phyloP scores from a whole-genome alignment of 2,888 invertebrate genomes.

The Micropterix aruncella region DNA sequence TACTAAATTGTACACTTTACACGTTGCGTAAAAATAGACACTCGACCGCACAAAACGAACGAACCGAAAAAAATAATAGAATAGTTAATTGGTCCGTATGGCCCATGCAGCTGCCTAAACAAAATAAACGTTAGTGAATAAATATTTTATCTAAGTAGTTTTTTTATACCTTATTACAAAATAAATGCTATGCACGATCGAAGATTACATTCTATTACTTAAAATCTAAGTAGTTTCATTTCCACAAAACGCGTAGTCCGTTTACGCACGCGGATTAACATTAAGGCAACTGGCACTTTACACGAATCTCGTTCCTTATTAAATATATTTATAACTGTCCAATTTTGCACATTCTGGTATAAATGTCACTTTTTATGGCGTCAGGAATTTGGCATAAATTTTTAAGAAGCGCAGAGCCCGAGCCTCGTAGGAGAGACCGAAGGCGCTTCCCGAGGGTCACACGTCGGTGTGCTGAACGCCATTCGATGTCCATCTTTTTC shows the following conservation, averaged over 20 bases:
- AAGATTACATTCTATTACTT: too few species aligned
- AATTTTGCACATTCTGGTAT: too few species aligned
- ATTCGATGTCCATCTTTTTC: conserved; percentile 10
- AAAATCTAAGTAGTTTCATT: too few species aligned
- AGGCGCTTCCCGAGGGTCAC: conserved; percentile 11
- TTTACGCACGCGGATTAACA: too few species aligned
- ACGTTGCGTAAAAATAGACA: neutral
- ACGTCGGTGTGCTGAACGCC: conserved; percentile 14
- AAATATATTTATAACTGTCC: conserved; percentile 2
- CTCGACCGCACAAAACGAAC: neutral
- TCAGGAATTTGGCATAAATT: too few species aligned
- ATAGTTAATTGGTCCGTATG: neutral
- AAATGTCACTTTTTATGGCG: too few species aligned
- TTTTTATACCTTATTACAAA: too few species aligned
- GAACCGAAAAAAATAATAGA: too few species aligned
- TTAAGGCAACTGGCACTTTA: conserved; percentile 11
- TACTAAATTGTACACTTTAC: neutral
- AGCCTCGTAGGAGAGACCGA: conserved; percentile 9
- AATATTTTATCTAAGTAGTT: too few species aligned
- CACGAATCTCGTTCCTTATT: conserved; percentile 1
- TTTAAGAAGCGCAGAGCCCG: neutral
- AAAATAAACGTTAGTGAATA: neutral
- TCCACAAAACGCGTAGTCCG: too few species aligned
- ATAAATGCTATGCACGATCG: too few species aligned
- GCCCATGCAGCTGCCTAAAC: neutral